Evolutionary conservation across 2,888 invertebrate genomes (phyloP).

Genomic region (Drosophila parthenogenetica): DNA sequence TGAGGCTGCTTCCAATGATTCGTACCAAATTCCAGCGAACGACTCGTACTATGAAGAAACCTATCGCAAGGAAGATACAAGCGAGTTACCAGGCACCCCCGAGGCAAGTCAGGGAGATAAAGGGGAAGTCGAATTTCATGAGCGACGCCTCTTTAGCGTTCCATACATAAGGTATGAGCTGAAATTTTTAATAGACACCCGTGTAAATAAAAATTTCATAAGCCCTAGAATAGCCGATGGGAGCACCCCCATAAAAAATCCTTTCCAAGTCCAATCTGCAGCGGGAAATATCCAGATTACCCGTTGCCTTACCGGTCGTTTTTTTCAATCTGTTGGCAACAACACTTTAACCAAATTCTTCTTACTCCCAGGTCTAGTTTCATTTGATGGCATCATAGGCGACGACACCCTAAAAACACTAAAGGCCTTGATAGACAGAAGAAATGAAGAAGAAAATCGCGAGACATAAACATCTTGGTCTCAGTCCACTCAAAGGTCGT

Average conservation of each 20-base stretch:
- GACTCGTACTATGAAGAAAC: background rate
- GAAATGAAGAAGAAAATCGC: background rate
- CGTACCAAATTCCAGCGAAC: background rate
- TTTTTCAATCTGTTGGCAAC: no score
- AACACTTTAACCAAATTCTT: background rate
- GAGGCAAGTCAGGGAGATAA: no score
- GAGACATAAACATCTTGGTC: no score
- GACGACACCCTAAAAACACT: constrained; percentile 2
- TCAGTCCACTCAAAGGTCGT: no score
- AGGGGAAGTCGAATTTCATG: constrained; percentile 18
- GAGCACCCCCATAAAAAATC: background rate
- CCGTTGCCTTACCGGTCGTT: background rate
- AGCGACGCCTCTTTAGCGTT: constrained; percentile 25
- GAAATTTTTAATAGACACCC: constrained; percentile 20
- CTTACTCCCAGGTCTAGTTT: background rate
- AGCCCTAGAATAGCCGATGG: constrained; percentile 3
- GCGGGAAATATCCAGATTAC: background rate
- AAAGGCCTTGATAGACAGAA: background rate
- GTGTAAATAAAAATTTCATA: constrained; percentile 16
- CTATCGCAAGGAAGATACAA: background rate
- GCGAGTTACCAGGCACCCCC: background rate
- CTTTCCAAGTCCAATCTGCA: background rate
- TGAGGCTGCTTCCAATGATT: background rate
- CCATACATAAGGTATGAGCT: constrained; percentile 18
- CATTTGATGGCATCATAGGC: constrained; percentile 4